A percentile compares a stretch with the other conserved stretches of the same genome.
phyloP scores from a whole-genome alignment of 1,140 invertebrate species.

The Dinoponera quadriceps region DNA sequence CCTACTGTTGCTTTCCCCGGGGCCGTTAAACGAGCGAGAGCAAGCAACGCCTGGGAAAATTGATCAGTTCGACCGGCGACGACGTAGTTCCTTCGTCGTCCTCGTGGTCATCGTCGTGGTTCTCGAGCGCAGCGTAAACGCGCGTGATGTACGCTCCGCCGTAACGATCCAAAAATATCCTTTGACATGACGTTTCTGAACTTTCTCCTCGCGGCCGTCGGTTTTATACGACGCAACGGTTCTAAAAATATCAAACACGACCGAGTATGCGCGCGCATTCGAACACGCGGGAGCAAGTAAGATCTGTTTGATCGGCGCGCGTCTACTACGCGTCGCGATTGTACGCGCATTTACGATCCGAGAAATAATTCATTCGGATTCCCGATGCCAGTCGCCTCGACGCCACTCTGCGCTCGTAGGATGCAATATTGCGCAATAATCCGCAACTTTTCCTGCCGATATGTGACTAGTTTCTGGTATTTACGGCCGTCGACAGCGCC shows the following conservation, averaged over 20 bases:
- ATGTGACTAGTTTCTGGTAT: no score
- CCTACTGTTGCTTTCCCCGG: conserved; percentile 35
- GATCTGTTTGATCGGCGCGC: neutral
- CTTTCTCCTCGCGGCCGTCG: conserved; percentile 23
- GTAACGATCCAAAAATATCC: conserved; percentile 54
- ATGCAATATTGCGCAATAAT: conserved; percentile 46
- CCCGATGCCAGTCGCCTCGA: neutral
- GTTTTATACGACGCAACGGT: conserved; percentile 42
- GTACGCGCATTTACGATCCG: conserved; percentile 10
- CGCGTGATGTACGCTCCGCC: conserved; percentile 21
- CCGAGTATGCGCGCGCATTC: no score
- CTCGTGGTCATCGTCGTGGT: neutral
- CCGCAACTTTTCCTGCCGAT: conserved; percentile 6
- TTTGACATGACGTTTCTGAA: conserved; percentile 51
- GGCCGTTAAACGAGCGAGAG: conserved; percentile 10
- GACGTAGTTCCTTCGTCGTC: conserved; percentile 2
- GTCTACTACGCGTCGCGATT: neutral
- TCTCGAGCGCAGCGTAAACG: conserved; percentile 42
- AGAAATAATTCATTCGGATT: conserved; percentile 19
- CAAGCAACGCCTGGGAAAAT: conserved; percentile 28
- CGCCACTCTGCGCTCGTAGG: neutral
- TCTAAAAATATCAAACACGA: conserved; percentile 32
- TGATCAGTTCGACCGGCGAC: conserved; percentile 7
- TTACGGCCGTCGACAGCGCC: neutral
- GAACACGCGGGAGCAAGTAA: neutral